A percentile compares a stretch with the other conserved stretches of the same genome.
phyloP scores from a whole-genome alignment of 2,797 vertebrate species.

The Phrynocephalus vlangalii region DNA sequence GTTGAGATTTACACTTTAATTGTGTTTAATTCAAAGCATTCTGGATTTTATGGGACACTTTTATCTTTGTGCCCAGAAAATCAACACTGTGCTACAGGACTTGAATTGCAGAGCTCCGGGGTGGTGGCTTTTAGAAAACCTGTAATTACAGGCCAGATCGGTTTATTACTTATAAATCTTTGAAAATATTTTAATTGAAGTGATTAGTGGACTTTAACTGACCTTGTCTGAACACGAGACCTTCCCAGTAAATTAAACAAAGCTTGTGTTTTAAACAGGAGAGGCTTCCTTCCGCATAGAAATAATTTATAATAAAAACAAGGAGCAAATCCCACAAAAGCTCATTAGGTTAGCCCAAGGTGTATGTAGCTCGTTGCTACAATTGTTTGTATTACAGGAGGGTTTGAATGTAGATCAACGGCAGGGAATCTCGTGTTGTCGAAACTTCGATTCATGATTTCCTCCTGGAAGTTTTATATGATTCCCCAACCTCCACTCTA shows the following conservation, averaged over 20 bases:
- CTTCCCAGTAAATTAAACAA: slow-evolving; percentile 62
- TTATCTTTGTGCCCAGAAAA: slow-evolving; percentile 72
- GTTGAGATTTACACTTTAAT: slow-evolving; percentile 78
- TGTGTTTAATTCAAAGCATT: slow-evolving; percentile 70
- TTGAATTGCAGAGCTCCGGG: slow-evolving; percentile 61
- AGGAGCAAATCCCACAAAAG: slow-evolving; percentile 10
- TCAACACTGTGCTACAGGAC: slow-evolving; percentile 57
- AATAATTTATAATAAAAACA: slow-evolving; percentile 45
- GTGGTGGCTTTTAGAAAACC: slow-evolving; percentile 60
- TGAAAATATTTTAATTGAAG: slow-evolving; percentile 78
- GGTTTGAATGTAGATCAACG: not conserved
- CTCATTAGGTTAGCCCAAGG: not conserved
- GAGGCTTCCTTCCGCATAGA: slow-evolving; percentile 52
- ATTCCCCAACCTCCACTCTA: no score
- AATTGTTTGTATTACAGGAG: no score
- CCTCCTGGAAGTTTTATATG: no score
- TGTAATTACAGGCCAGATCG: slow-evolving; percentile 74
- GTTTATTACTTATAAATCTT: slow-evolving; percentile 75
- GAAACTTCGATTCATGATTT: no score
- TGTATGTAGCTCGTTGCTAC: no score
- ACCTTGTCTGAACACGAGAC: slow-evolving; percentile 65
- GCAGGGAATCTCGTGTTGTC: no score
- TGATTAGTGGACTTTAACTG: slow-evolving; percentile 74
- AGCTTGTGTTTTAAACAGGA: slow-evolving; percentile 50
- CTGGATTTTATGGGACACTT: slow-evolving; percentile 64